These are phyloP conservation scores for Saccostrea echinata DNA, from an alignment of 1,140 invertebrate genomes.

Conservation along the genomic window DNA sequence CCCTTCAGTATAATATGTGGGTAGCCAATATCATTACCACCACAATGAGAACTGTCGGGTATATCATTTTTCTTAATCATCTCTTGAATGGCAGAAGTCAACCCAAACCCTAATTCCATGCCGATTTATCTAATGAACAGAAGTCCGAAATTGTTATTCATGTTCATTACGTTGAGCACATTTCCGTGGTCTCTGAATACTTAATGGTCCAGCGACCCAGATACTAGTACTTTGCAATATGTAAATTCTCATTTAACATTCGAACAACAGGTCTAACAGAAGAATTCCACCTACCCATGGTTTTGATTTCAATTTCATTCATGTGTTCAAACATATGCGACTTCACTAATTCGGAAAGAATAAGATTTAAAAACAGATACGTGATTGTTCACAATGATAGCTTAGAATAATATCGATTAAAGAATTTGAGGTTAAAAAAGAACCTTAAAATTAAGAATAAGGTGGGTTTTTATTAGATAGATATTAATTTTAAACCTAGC, in stretches of 20 bases:
- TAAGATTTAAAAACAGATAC: conserved; percentile 31
- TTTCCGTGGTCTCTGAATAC: neutral
- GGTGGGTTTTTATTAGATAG: no score
- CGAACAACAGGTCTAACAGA: neutral
- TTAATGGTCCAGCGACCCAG: neutral
- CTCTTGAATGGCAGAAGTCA: neutral
- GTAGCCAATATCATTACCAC: neutral
- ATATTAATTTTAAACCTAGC: no score
- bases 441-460: no score
- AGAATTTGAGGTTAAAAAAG: no score
- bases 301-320: no score
- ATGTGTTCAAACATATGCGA: no score
- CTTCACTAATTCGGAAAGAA: conserved; percentile 44
- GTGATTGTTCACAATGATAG: no score
- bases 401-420: no score
- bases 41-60: neutral
- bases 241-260: neutral
- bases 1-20: neutral
- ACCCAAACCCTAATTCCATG: neutral
- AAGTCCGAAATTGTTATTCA: neutral
- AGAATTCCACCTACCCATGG: conserved; percentile 28
- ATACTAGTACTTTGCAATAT: neutral
- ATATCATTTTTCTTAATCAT: neutral
- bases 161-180: neutral
- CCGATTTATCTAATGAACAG: neutral